phyloP scores from a whole-genome alignment of 2,888 invertebrate genomes.

The Cerastis leucographa region DNA sequence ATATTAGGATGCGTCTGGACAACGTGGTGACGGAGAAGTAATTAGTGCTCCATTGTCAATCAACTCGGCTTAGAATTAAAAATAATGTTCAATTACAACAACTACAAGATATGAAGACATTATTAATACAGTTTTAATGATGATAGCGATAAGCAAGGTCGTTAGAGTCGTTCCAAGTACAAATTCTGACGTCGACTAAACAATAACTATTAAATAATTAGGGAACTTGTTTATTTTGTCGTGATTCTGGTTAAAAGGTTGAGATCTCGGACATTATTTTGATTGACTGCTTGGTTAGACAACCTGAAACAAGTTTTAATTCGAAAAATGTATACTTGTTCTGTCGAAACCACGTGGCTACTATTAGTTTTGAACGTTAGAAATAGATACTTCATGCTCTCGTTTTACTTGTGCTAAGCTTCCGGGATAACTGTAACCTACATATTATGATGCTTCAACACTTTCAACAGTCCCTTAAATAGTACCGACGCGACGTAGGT shows the following conservation, averaged over 20 bases:
- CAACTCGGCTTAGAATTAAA: constrained; percentile 18
- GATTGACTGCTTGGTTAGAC: constrained; percentile 5
- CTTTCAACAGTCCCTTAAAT: constrained; percentile 54
- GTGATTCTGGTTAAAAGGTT: constrained; percentile 18
- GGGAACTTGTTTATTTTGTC: constrained; percentile 43
- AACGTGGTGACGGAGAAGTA: constrained; percentile 12
- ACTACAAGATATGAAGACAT: constrained; percentile 17
- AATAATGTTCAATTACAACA: constrained; percentile 36
- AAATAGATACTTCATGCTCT: constrained; percentile 42
- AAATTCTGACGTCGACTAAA: constrained; percentile 42
- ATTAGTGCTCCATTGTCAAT: constrained; percentile 30
- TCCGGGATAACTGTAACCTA: constrained; percentile 64
- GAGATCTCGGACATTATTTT: neutral
- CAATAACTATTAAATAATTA: constrained; percentile 50
- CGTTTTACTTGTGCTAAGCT: constrained; percentile 47
- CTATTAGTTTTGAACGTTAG: constrained; percentile 22
- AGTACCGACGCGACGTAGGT: constrained; percentile 16
- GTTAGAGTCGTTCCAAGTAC: constrained; percentile 50
- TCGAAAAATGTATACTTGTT: constrained; percentile 11
- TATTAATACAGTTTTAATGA: constrained; percentile 63
- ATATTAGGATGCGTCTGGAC: constrained; percentile 1
- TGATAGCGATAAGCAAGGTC: constrained; percentile 62
- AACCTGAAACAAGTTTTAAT: constrained; percentile 32
- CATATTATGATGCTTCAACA: constrained; percentile 36
- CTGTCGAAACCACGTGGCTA: constrained; percentile 39